These are phyloP conservation scores for Chelonus insularis DNA, from an alignment of 1,140 invertebrate species.

Conservation along the genomic window DNA sequence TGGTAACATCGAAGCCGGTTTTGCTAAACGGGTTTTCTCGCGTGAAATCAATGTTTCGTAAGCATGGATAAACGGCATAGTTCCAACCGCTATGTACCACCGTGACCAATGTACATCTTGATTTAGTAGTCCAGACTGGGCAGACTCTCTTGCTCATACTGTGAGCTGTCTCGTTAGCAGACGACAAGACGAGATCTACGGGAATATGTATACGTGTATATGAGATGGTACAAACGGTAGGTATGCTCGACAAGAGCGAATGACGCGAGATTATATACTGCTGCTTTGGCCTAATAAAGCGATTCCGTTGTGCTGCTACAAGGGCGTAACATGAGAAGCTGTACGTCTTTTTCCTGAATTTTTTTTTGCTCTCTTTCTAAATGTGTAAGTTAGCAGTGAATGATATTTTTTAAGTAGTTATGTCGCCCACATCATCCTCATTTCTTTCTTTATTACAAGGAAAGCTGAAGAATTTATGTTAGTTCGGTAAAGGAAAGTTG, in stretches of 20 bases:
- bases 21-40: slow-evolving; percentile 30
- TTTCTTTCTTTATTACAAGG: not conserved
- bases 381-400: not conserved
- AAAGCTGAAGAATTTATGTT: too few relatives aligned
- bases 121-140: slow-evolving; percentile 56
- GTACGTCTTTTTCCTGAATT: slow-evolving; percentile 34
- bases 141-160: not conserved
- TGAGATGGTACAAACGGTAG: not conserved
- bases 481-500: too few relatives aligned
- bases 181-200: slow-evolving; percentile 31
- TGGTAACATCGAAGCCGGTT: slow-evolving; percentile 9
- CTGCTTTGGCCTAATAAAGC: slow-evolving; percentile 52
- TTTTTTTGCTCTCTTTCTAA: not conserved
- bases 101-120: slow-evolving; percentile 62
- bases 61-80: slow-evolving; percentile 53
- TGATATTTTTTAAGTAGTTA: slow-evolving; percentile 22
- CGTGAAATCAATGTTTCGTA: slow-evolving; percentile 63
- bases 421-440: not conserved
- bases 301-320: slow-evolving; percentile 52
- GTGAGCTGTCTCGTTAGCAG: slow-evolving; percentile 55
- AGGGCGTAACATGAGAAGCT: slow-evolving; percentile 58
- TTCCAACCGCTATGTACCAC: slow-evolving; percentile 40
- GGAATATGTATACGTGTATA: slow-evolving; percentile 5
- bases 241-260: slow-evolving; percentile 6
- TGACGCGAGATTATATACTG: slow-evolving; percentile 16